These are phyloP conservation scores for Pogonomyrmex californicus DNA, from an alignment of 1,140 invertebrate genomes.

Conservation along the genomic window DNA sequence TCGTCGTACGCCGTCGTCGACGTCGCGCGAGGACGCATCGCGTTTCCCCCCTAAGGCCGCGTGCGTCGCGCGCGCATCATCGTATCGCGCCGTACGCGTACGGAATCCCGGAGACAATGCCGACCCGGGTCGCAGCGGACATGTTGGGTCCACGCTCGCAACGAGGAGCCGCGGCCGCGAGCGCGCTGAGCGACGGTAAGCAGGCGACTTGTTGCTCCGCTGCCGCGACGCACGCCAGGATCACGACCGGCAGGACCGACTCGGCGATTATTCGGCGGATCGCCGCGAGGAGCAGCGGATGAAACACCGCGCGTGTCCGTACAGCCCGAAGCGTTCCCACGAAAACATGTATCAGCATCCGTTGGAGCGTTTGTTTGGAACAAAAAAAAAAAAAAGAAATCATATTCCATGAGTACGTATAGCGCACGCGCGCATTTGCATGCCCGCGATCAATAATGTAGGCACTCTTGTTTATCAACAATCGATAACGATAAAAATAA, in stretches of 20 bases:
- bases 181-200: not conserved
- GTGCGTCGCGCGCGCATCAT: conserved; percentile 51
- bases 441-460: not conserved
- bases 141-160: conserved; percentile 73
- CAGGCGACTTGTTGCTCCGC: conserved; percentile 32
- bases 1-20: conserved; percentile 41
- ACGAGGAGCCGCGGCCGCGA: too few relatives aligned
- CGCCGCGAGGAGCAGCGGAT: not conserved
- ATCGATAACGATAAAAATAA: not conserved
- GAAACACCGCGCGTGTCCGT: not conserved
- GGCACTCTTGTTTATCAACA: not conserved
- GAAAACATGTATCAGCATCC: conserved; percentile 5
- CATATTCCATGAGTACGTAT: not conserved
- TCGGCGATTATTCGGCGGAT: not conserved
- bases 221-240: not conserved
- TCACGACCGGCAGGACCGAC: not conserved
- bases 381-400: conserved; percentile 24
- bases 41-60: conserved; percentile 11
- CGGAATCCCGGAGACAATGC: conserved; percentile 75
- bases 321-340: not conserved
- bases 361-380: conserved; percentile 37
- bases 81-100: conserved; percentile 71
- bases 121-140: conserved; percentile 74
- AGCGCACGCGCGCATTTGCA: not conserved
- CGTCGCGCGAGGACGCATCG: conserved; percentile 16